Conservation (phyloP, 1,140 invertebrate species). For the Drosophila truncata region DNA sequence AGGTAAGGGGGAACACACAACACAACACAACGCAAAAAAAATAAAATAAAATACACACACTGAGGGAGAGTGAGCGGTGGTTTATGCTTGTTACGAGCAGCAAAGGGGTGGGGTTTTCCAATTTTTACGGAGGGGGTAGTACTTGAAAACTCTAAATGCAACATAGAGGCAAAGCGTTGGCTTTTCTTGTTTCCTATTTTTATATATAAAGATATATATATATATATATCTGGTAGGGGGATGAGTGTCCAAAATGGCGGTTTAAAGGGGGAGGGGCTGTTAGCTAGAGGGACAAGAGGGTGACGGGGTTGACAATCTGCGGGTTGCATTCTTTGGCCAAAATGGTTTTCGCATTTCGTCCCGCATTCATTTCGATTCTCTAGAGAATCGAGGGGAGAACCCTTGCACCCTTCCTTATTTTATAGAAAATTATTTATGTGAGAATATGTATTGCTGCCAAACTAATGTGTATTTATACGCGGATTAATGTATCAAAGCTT, state of each 20-base stretch:
- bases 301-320: conserved; percentile 54
- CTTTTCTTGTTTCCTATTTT: conserved; percentile 28
- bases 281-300: neutral
- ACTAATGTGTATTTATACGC: conserved; percentile 1
- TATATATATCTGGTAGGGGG: neutral
- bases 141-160: conserved; percentile 48
- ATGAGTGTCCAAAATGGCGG: conserved; percentile 31
- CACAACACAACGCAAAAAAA: neutral
- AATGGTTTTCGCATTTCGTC: conserved; percentile 58
- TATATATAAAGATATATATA: neutral
- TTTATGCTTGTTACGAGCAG: conserved; percentile 71
- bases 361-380: conserved; percentile 38
- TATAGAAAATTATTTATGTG: conserved; percentile 6
- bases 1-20: too few species aligned
- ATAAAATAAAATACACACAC: neutral
- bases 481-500: neutral
- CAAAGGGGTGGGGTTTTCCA: conserved; percentile 30
- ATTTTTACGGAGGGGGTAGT: conserved; percentile 15
- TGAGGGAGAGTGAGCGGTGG: conserved; percentile 52
- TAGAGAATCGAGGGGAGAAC: conserved; percentile 4
- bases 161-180: conserved; percentile 27
- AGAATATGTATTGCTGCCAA: neutral
- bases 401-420: conserved; percentile 6
- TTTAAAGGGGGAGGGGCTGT: conserved; percentile 19
- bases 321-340: conserved; percentile 75